Evolutionary conservation across 2,113 vertebrate species (phyloP), one percentile per base, ranked within the genome.

Genomic region (Scalopus aquaticus): DNA sequence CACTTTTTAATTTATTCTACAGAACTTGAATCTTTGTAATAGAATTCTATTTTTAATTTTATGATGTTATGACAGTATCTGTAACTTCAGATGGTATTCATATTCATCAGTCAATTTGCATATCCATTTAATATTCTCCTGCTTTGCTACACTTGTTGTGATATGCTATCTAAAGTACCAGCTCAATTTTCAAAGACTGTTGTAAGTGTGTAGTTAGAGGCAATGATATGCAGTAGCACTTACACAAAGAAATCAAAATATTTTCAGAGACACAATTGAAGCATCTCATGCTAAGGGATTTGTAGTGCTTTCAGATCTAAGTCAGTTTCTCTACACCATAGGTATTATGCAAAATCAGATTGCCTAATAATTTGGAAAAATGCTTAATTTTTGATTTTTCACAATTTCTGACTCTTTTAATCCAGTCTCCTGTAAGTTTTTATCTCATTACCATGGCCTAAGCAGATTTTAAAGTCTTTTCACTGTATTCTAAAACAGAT

Each of bases 221-320:
- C 82, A 92, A 89, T 96, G 95, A 96, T 89, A 92, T 83, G 64
- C 85, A 51, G 70, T 62, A 89, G 58, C 82, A 83, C 78, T 93
- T 82, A 91, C 58, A 79, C 85, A 95, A 96, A 95, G 81, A 96
- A 95, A 96, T 96, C 88, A 96, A 97, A 97, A 97, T 97, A 96
- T 96, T 97, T 97, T 95, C 93, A 97, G 95, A 90, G 69, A 85
- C 73, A 81, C 69, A 95, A 80, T 73, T 94, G 95, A 94, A 97
- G 89, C 70, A 77, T 90, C 54, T n/a, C 56, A n/a, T 80, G 90
- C 56, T 80, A 54, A 95, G 83, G 80, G 90, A 92, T 92, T 94
- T 87, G 65, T 74, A 82, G 42, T 86, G 46, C 74, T 91, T 94
- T 91, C 85, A 60, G 87, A 46, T 79, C 26, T 65, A 89, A 86